Base-by-base conservation (phyloP, 2,888 invertebrate genomes). In the Odontomyia ornata region DNA sequence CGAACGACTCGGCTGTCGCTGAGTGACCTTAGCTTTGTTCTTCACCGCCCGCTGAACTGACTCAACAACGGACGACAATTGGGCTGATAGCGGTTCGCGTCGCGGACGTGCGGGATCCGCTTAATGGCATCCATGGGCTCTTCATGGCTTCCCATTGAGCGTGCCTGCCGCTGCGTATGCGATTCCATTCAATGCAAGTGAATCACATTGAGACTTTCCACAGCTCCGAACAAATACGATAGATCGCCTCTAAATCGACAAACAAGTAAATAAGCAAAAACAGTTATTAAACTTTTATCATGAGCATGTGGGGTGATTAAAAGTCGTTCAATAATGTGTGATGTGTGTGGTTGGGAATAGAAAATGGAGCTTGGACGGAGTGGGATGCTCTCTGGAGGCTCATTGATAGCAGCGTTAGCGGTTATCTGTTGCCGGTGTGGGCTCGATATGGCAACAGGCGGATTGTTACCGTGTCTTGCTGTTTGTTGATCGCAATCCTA, bases 1-100 rank as follows among this genome's bases (percentile, higher is more conserved):
- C 72, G 57, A 56, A 56, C 56, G 56, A 56, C 72, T n/a, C n/a
- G n/a, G n/a, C 30, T 72, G 72, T 30, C n/a, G 30, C 72, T 9
- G 56, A 56, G 18, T 18, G 56, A 56, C 57, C 72, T 72, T 72
- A 57, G 21, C 57, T 72, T 72, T 72, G 56, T 52, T 28, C 18
- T 56, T 30, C n/a, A 30, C 72, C 72, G 72, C 56, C 56, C 36
- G 47, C 47, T 69, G 69, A 60, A 23, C n/a, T 28, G 65, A 18
- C n/a, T 28, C 7, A 72, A 72, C n/a, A 71, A 52, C 15, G 62
- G 43, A n/a, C n/a, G 65, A 67, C 23, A 67, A 67, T 15, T 27
- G 21, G 56, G 5, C 1, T 56, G n/a, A 43, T 43, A 43, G 25
- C n/a, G n/a, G n/a, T 15, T 65, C 28, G 30, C 36, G 23, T 15